Base-by-base conservation (phyloP, 2,888 invertebrate species). In the Lasioglossum calceatum region DNA sequence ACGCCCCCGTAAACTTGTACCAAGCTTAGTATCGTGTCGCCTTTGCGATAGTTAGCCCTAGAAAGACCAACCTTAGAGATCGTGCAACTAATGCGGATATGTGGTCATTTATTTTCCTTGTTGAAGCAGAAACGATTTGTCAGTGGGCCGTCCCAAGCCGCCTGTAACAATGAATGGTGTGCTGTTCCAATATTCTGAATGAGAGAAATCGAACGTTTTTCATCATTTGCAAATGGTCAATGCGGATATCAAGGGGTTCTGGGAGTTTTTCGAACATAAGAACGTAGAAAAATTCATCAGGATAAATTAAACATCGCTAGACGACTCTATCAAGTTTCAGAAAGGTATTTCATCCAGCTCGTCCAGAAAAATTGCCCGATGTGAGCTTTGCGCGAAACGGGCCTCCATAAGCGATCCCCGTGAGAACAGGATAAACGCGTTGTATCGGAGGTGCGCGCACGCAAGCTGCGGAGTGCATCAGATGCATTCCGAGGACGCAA, bases 401-500 rank as follows among this genome's bases (percentile, higher is more conserved):
- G 23, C 23, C 61, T 61, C 14, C 27, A 64, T 2, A 16, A 32
- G 16, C 61, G 27, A 64, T 64, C 61, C 61, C 61, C 27, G 61
- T 64, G 61, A 32, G 61, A 64, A 64, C 61, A 7, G 32, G 27
- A 5, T 7, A 14, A 54, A 3, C 23, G 61, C 61, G 27, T 16
- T 32, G 61, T 27, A 7, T 32, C 27, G 27, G 16, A 32, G 61
- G 61, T 32, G 16, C 61, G 16, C n/a, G 32, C 61, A 61, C 61
- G 61, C 61, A 27, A 0, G 61, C n/a, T 12, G 58, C 61, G 5
- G 61, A 64, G 14, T 4, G 14, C 27, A 27, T 64, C 61, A 32
- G 27, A 16, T 64, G 61, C 61, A 64, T 64, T 64, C 61, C 61
- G 27, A 27, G 61, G 27, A 27, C 16, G 61, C 61, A 92, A 91